Percentiles rank a stretch among this genome's conserved stretches.
Evolutionary conservation across 2,888 invertebrate genomes (phyloP).

Genomic region (Chaetoderma sp.): DNA sequence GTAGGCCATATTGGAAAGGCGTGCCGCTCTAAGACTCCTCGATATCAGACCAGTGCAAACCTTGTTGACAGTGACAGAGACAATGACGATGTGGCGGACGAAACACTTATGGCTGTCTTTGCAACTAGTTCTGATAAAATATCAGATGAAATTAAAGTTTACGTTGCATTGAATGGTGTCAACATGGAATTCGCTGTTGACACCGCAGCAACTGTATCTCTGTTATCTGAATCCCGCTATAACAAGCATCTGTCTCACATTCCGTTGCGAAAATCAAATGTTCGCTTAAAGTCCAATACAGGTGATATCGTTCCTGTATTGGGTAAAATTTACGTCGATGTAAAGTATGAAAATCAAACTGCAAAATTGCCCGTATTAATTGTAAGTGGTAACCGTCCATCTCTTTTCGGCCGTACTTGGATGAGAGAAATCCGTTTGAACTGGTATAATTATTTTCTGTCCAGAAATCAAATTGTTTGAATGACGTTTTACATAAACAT

Average conservation of each 20-base stretch:
- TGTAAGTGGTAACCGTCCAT: background rate
- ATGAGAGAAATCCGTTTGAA: background rate
- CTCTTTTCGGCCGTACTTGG: background rate
- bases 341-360: background rate
- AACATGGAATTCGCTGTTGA: too few relatives aligned
- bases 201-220: background rate
- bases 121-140: too few relatives aligned
- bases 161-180: too few relatives aligned
- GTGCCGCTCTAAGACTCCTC: too few relatives aligned
- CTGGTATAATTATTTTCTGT: background rate
- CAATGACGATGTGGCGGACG: too few relatives aligned
- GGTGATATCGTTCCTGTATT: too few relatives aligned
- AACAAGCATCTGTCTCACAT: background rate
- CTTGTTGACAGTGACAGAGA: too few relatives aligned
- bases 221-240: background rate
- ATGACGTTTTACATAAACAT: too few relatives aligned
- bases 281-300: background rate
- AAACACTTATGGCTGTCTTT: too few relatives aligned
- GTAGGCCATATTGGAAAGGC: too few relatives aligned
- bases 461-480: background rate
- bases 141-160: too few relatives aligned
- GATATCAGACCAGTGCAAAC: too few relatives aligned
- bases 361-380: background rate
- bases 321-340: background rate
- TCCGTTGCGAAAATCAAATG: background rate